Conservation (phyloP, 2,797 vertebrate species). For the Meda fulgida region DNA sequence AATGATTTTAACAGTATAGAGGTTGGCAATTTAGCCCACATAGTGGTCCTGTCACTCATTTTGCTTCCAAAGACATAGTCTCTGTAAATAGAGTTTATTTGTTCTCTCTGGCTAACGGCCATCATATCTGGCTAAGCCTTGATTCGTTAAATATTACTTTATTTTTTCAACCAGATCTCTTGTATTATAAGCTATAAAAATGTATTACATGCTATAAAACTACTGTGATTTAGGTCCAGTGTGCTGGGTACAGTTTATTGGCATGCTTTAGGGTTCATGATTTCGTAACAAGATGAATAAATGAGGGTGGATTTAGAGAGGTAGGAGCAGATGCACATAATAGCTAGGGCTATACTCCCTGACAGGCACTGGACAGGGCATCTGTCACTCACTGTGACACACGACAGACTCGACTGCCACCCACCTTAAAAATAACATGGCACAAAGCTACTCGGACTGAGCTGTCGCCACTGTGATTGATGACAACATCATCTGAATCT, state of each 20-base stretch:
- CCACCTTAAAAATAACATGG: constrained; percentile 63
- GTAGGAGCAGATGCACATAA: constrained; percentile 54
- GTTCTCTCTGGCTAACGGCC: background rate
- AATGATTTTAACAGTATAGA: constrained; percentile 34
- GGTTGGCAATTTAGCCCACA: constrained; percentile 38
- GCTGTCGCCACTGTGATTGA: constrained; percentile 65
- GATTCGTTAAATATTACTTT: background rate
- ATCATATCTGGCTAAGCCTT: constrained; percentile 10
- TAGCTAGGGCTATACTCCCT: constrained; percentile 53
- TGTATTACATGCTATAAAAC: constrained; percentile 12
- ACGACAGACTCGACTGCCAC: constrained; percentile 60
- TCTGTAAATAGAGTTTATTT: too few species aligned
- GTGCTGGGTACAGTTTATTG: background rate
- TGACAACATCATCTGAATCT: constrained; percentile 67
- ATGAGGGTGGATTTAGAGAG: constrained; percentile 38
- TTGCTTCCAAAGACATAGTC: background rate
- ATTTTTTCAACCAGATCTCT: background rate
- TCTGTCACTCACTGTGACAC: constrained; percentile 70
- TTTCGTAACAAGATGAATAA: constrained; percentile 27
- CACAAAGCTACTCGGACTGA: constrained; percentile 52
- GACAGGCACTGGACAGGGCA: constrained; percentile 55
- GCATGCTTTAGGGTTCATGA: background rate
- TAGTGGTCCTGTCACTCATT: constrained; percentile 27
- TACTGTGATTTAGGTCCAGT: background rate
- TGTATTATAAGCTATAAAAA: constrained; percentile 8